Percentiles rank a stretch among this genome's conserved stretches.
These are phyloP conservation scores for Gnathonemus longibarbis DNA, from an alignment of 2,113 vertebrate genomes.

Conservation along the genomic window DNA sequence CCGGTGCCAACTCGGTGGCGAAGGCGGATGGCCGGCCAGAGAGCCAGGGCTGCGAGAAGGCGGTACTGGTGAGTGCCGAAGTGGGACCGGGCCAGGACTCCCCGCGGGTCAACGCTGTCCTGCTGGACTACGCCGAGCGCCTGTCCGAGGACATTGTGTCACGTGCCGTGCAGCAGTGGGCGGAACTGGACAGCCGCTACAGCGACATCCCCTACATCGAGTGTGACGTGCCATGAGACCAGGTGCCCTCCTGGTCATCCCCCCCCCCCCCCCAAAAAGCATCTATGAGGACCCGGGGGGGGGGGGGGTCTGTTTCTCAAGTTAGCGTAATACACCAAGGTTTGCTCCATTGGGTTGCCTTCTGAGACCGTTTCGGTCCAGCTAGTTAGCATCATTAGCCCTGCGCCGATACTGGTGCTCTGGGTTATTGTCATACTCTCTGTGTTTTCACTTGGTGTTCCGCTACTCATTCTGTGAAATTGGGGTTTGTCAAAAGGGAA, in stretches of 20 bases:
- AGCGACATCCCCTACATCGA: conserved; percentile 73
- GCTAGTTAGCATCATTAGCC: not conserved
- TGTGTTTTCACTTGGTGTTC: not conserved
- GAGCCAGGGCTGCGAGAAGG: conserved; percentile 34
- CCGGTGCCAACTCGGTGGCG: conserved; percentile 38
- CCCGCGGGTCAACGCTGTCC: not conserved
- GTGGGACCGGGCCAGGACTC: conserved; percentile 13
- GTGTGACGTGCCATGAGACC: conserved; percentile 53
- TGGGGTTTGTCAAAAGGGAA: not conserved
- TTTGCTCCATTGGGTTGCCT: not conserved
- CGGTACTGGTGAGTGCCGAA: conserved; percentile 33
- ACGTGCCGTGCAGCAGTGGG: conserved; percentile 70
- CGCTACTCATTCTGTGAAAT: not conserved
- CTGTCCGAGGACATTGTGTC: conserved; percentile 64
- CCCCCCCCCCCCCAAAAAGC: not conserved
- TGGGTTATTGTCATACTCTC: not conserved
- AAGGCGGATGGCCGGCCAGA: conserved; percentile 8
- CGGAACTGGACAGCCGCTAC: conserved; percentile 59
- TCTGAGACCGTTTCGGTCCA: not conserved
- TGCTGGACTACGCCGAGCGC: conserved; percentile 60
- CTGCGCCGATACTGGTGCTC: no score
- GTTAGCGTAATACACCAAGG: not conserved
- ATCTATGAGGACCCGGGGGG: not conserved
- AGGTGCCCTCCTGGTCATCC: not conserved
- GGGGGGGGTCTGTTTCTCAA: not conserved